Evolutionary conservation across 2,113 vertebrate genomes (phyloP).

Genomic region (Cnemophilus loriae): DNA sequence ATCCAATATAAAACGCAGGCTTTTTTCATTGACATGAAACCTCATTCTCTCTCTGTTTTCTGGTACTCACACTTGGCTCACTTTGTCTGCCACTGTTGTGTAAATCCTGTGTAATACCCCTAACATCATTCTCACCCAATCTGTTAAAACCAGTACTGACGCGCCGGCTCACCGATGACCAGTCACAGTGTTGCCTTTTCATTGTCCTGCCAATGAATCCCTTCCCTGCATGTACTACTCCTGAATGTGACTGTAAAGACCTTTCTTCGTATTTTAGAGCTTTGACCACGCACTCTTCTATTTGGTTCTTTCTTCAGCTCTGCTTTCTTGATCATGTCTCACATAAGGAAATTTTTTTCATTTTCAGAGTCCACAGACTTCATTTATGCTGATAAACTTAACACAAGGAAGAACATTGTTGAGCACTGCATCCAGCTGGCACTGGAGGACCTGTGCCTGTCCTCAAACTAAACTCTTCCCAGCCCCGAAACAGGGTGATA

Average conservation of each 20-base stretch:
- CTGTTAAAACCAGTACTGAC: not conserved
- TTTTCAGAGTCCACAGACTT: not conserved
- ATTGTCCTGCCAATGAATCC: not conserved
- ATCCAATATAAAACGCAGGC: not conserved
- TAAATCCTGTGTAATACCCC: not conserved
- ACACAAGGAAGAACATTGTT: not conserved
- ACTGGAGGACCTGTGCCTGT: not conserved
- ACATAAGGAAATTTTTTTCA: not conserved
- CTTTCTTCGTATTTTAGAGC: not conserved
- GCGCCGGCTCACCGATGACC: not conserved
- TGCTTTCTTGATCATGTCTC: not conserved
- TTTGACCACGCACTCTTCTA: not conserved
- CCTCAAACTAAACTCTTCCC: not conserved
- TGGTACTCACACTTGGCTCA: not conserved
- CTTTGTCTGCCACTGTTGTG: not conserved
- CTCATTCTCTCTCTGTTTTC: not conserved
- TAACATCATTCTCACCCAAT: not conserved
- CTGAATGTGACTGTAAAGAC: not conserved
- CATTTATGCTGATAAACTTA: not conserved
- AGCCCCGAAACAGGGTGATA: not conserved
- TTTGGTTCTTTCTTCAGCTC: not conserved
- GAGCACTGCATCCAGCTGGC: not conserved
- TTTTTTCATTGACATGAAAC: not conserved
- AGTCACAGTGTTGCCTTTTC: not conserved
- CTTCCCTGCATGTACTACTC: not conserved